Conservation (phyloP, 64 coral and sea anemone species). For the Orbicella faveolata region DNA sequence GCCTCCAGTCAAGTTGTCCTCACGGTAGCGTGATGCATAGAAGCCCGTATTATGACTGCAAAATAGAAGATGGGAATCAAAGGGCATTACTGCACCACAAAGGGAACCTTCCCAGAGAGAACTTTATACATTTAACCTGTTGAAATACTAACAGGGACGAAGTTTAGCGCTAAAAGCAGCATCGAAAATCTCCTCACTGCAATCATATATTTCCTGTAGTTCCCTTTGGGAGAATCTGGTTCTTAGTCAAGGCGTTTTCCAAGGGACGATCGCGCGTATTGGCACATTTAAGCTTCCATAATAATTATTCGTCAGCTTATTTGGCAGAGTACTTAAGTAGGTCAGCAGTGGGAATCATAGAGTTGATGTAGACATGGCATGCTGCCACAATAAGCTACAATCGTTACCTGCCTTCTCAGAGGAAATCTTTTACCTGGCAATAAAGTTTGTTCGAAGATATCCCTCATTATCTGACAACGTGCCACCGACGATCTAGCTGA, state of each 20-base stretch:
- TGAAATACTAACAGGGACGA: too few relatives aligned
- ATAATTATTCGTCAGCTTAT: too few relatives aligned
- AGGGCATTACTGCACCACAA: too few relatives aligned
- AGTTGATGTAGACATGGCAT: too few relatives aligned
- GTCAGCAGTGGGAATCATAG: too few relatives aligned
- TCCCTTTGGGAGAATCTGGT: neutral
- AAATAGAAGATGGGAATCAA: neutral
- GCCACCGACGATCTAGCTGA: slow-evolving; percentile 52
- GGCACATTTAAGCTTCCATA: too few relatives aligned
- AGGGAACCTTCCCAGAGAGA: too few relatives aligned
- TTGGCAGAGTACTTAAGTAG: too few relatives aligned
- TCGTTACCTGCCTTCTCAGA: too few relatives aligned
- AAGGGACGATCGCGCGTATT: neutral
- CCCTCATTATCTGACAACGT: slow-evolving; percentile 30
- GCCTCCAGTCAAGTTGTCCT: slow-evolving; percentile 60
- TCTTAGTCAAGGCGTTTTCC: neutral
- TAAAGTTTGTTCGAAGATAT: slow-evolving; percentile 54
- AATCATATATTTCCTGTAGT: neutral
- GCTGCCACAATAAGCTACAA: too few relatives aligned
- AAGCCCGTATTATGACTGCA: slow-evolving; percentile 27
- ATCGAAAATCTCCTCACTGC: neutral
- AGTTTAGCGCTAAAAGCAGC: too few relatives aligned
- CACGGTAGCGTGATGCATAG: slow-evolving; percentile 40
- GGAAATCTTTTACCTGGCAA: slow-evolving; percentile 27
- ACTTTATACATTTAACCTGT: too few relatives aligned